Evolutionary conservation across 2,113 vertebrate species (phyloP).

Genomic region (Platysternon megacephalum): DNA sequence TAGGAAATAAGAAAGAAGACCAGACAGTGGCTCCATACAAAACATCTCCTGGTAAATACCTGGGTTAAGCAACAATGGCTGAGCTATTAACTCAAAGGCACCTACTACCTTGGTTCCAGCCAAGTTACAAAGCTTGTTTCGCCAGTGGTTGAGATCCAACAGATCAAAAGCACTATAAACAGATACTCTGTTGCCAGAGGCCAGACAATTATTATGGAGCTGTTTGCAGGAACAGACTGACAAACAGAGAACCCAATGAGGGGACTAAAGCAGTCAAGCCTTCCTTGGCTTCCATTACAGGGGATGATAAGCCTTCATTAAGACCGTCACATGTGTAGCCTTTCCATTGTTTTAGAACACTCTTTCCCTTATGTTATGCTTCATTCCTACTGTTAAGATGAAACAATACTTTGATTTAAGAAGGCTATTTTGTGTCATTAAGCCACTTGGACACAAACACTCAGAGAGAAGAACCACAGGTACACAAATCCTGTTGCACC

Average conservation of each 20-base stretch:
- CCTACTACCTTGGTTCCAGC: background rate
- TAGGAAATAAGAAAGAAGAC: background rate
- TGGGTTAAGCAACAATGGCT: background rate
- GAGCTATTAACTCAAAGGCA: background rate
- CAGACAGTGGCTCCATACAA: background rate
- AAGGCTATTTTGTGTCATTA: background rate
- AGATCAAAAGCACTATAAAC: background rate
- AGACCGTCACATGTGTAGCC: background rate
- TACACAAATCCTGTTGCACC: background rate
- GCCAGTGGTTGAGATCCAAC: background rate
- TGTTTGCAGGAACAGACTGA: background rate
- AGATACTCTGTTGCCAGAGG: background rate
- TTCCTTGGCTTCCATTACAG: background rate
- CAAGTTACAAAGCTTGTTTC: background rate
- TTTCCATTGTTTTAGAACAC: background rate
- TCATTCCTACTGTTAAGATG: background rate
- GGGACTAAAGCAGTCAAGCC: background rate
- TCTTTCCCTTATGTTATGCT: background rate
- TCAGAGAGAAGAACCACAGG: too few relatives aligned
- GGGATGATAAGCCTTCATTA: background rate
- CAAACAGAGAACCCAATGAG: background rate
- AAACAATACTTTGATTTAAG: background rate
- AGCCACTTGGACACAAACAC: too few relatives aligned
- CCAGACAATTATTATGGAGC: background rate
- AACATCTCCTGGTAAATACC: background rate